phyloP scores from a whole-genome alignment of 2,888 invertebrate genomes.

The Eumacrocentrus americanus region DNA sequence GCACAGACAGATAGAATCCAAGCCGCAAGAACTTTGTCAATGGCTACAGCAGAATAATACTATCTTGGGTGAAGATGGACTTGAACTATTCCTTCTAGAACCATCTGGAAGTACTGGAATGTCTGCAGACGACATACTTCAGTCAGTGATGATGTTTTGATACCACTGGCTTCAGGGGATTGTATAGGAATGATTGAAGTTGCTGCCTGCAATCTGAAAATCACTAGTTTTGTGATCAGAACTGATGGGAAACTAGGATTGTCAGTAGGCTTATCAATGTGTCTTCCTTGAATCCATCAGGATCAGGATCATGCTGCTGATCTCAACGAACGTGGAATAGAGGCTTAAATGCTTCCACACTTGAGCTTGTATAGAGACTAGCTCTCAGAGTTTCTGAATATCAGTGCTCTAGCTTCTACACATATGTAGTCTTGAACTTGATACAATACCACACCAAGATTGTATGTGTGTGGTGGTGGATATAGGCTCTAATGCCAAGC shows the following conservation, averaged over 20 bases:
- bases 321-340: no score
- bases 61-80: slow-evolving; percentile 12
- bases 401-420: no score
- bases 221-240: not conserved
- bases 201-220: not conserved
- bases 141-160: slow-evolving; percentile 19
- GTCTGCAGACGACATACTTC: no score
- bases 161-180: slow-evolving; percentile 17
- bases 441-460: no score
- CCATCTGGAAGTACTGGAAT: not conserved
- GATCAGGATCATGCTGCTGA: no score
- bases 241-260: not conserved
- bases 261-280: no score
- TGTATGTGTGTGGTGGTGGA: no score
- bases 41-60: slow-evolving; percentile 21
- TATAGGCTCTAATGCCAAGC: not conserved
- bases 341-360: no score
- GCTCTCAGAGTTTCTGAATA: no score
- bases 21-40: slow-evolving; percentile 13
- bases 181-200: slow-evolving; percentile 19
- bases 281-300: no score
- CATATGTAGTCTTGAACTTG: no score
- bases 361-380: no score
- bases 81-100: slow-evolving; percentile 1
- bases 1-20: not conserved